Evolutionary conservation across 2,113 vertebrate species (phyloP), one percentile per base, ranked within the genome.

Genomic region (Nycticebus coucang): DNA sequence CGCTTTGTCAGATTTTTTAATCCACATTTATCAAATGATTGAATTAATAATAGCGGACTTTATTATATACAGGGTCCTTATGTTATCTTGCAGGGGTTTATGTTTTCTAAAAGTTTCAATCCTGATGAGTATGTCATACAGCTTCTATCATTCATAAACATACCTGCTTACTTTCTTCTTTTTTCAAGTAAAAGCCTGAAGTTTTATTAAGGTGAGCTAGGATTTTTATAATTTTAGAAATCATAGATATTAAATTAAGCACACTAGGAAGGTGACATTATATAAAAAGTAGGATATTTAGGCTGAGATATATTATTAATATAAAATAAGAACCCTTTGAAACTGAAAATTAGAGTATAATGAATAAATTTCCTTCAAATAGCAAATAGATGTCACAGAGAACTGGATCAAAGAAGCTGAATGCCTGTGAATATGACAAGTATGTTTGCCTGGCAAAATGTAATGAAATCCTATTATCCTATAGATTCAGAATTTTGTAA

Each of bases 291-390:
- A 85, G 35, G 3, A 50, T 87, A 89, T 82, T 90, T 90, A 94
- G 22, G 30, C 11, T 10, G 60, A 89, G 10, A 85, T 74, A 68
- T 53, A 78, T 24, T 86, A 88, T 37, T 41, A 78, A 19, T 86
- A 88, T 37, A 83, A 87, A 95, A 62, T 59, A 79, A 87, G n/a
- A 85, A 64, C 59, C 19, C 45, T 90, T 59, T 85, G 66, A 92
- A 95, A 62, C 30, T 90, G 66, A 95, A 95, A 96, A 87, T 87
- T 81, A 33, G 30, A 41, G 14, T 35, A 50, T 37, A 94, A 50
- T 68, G 1, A 82, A 45, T 85, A 15, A 66, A 17, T 88, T 55
- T 87, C 10, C 33, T 91, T 93, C 26, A 26, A 86, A 41, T 75
- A 91, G 9, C 15, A 82, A 94, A 93, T 62, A 93, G 45, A 82